phyloP scores from a whole-genome alignment of 92 coral and sea anemone genomes.

The Micromussa lordhowensis region DNA sequence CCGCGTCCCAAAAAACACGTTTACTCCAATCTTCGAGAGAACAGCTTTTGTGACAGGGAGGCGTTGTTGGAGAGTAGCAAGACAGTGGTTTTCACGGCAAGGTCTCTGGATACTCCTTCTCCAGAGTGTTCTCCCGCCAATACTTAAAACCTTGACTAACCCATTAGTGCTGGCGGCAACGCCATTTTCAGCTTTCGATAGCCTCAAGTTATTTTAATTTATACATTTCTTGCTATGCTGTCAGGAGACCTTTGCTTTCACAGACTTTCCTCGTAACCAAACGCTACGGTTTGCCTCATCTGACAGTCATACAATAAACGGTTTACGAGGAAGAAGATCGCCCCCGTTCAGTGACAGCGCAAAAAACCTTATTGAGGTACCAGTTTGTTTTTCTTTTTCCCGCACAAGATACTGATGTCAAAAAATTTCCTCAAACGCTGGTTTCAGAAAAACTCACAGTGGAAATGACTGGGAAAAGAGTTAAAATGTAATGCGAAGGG shows the following conservation, averaged over 20 bases:
- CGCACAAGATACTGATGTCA: too few relatives aligned
- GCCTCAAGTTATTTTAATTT: neutral
- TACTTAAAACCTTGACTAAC: neutral
- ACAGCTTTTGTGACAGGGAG: conserved; percentile 64
- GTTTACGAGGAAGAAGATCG: too few relatives aligned
- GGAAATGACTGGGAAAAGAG: too few relatives aligned
- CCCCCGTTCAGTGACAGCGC: too few relatives aligned
- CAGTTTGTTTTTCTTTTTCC: too few relatives aligned
- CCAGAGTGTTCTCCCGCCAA: conserved; percentile 35
- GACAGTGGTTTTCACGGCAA: conserved; percentile 74
- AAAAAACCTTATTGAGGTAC: too few relatives aligned
- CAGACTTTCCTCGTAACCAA: neutral
- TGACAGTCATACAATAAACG: neutral
- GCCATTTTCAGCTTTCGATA: neutral
- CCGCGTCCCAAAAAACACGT: conserved; percentile 39
- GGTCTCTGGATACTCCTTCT: conserved; percentile 76
- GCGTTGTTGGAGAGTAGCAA: conserved; percentile 77
- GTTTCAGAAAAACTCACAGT: too few relatives aligned
- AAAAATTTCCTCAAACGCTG: too few relatives aligned
- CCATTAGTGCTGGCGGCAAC: neutral
- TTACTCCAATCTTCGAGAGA: conserved; percentile 63
- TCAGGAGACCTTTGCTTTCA: too few relatives aligned
- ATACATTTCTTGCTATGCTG: neutral
- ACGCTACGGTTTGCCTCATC: neutral
- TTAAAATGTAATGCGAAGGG: too few relatives aligned